Evolutionary conservation across 2,113 vertebrate species (phyloP), one percentile per base, ranked within the genome.

Genomic region (Dicerorhinus sumatrensis): DNA sequence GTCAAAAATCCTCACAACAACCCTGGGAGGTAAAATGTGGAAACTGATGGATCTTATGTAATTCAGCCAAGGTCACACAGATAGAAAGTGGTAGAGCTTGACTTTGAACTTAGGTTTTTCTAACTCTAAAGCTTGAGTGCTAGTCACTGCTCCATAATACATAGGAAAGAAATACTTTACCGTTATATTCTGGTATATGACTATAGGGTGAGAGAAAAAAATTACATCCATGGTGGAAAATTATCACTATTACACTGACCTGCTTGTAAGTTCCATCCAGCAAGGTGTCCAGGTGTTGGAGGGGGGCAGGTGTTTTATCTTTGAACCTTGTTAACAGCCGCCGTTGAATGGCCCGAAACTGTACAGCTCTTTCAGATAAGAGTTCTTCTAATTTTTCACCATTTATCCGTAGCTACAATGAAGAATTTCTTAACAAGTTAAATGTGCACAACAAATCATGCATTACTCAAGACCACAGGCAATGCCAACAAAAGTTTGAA

Each of bases 231-330:
- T 21, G 75, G 4, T 18, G n/a, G 21, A 73, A 83, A 91, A 76
- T 31, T 20, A 16, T 27, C 8, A 48, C 27, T 36, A 14, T 16
- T 84, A 46, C 9, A 98, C 99, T 98, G 95, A 99, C 99, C 99
- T 99, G 99, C 97, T 99, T 99, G 96, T 99, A 99, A 1, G 99
- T 99, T 81, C 99, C 99, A 80, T 99, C 99, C 96, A 99, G 98
- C 96, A 99, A 99, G 2, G 99, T 99, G 98, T 99, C 99, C 95
- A 99, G 99, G 98, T 99, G 99, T 97, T 99, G 99, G 65, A 99
- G 99, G 0, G 99, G 99, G 20, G 99, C 99, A 0, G 99, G 99
- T 58, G 99, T 99, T 98, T 99, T 99, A 98, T 99, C 99, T 98
- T 99, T 99, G 98, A 99, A 99, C 65, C 99, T 99, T 42, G 99